Conservation (phyloP, 1,140 invertebrate species). For the Aradophagus sp. region DNA sequence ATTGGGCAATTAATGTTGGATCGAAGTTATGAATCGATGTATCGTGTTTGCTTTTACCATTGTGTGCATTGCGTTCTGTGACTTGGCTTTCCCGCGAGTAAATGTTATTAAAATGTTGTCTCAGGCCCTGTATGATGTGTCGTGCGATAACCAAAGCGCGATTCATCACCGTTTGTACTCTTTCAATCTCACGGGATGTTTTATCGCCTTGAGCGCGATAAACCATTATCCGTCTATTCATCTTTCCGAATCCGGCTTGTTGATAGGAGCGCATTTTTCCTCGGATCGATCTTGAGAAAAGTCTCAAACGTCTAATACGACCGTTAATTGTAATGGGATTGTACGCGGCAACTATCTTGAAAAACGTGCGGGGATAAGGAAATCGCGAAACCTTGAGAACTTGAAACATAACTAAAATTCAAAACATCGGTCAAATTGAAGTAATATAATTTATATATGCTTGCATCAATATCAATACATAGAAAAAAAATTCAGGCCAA, state of each 20-base stretch:
- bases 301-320: too few relatives aligned
- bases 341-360: too few relatives aligned
- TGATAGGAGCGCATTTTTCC: constrained; percentile 21
- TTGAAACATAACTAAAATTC: too few relatives aligned
- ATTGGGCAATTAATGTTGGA: constrained; percentile 33
- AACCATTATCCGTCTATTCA: constrained; percentile 53
- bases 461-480: too few relatives aligned
- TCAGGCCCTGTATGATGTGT: constrained; percentile 42
- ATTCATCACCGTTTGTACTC: constrained; percentile 52
- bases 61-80: constrained; percentile 40
- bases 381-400: too few relatives aligned
- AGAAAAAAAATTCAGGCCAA: too few relatives aligned
- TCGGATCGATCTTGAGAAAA: constrained; percentile 33
- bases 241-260: constrained; percentile 36
- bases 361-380: too few relatives aligned
- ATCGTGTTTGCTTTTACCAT: constrained; percentile 47
- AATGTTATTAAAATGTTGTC: constrained; percentile 54
- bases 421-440: too few relatives aligned
- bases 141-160: constrained; percentile 41
- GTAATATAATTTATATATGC: too few relatives aligned
- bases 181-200: constrained; percentile 55
- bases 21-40: constrained; percentile 32
- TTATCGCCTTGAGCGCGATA: constrained; percentile 53
- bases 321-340: too few relatives aligned
- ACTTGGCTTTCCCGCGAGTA: constrained; percentile 37